A percentile compares a stretch with the other conserved stretches of the same genome.
Evolutionary conservation across 2,888 invertebrate species (phyloP).

Genomic region (Podotricha telesiphe): DNA sequence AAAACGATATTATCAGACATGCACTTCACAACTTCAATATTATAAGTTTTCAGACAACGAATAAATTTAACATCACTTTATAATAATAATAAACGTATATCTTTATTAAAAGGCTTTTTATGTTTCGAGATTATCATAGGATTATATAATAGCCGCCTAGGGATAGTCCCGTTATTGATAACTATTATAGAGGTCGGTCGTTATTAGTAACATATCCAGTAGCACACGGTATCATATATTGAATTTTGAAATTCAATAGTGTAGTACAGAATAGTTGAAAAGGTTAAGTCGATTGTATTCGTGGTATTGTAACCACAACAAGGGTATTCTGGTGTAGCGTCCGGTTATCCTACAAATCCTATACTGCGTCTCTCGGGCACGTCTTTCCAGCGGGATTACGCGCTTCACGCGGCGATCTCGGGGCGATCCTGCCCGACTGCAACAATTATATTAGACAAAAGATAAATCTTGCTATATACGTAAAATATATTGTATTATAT

Average conservation of each 20-base stretch:
- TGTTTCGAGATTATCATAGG: conserved; percentile 42
- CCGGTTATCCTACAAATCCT: conserved; percentile 75
- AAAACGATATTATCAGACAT: conserved; percentile 74
- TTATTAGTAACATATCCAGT: conserved; percentile 43
- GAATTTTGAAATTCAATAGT: conserved; percentile 36
- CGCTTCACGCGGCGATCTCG: conserved; percentile 59
- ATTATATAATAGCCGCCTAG: conserved; percentile 42
- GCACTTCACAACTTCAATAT: conserved; percentile 58
- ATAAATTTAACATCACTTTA: conserved; percentile 43
- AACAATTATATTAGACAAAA: conserved; percentile 58
- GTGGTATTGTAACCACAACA: conserved; percentile 61
- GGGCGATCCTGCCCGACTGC: conserved; percentile 59
- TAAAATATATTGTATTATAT: conserved; percentile 2
- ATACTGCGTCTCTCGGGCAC: conserved; percentile 63
- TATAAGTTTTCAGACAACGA: conserved; percentile 44
- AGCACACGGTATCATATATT: conserved; percentile 38
- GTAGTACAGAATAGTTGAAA: conserved; percentile 32
- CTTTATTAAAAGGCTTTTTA: conserved; percentile 43
- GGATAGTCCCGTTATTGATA: conserved; percentile 42
- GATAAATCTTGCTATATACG: conserved; percentile 39
- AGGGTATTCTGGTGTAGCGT: conserved; percentile 63
- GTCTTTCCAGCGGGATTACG: conserved; percentile 68
- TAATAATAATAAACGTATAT: conserved; percentile 42
- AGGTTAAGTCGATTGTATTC: conserved; percentile 42
- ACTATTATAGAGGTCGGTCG: conserved; percentile 38